Percentiles rank a stretch among this genome's conserved stretches.
phyloP scores from a whole-genome alignment of 2,888 invertebrate species.

The Apamea epomidion region DNA sequence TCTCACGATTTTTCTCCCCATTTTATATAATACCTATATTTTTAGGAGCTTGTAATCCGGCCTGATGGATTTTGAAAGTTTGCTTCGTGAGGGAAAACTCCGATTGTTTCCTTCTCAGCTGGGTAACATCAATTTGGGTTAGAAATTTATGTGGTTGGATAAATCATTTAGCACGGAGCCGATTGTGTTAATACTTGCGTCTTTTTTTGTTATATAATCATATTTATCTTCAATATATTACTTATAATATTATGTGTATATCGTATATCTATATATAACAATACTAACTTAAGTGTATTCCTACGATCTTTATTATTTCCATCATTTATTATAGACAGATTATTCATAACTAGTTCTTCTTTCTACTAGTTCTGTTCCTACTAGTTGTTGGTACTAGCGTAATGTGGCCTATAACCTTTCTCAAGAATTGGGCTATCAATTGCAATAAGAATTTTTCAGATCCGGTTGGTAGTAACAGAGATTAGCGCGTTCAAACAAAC shows the following conservation, averaged over 20 bases:
- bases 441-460: too few relatives aligned
- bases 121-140: constrained; percentile 52
- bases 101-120: constrained; percentile 58
- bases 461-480: too few relatives aligned
- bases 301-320: not conserved
- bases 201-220: not conserved
- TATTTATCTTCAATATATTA: not conserved
- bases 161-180: constrained; percentile 44
- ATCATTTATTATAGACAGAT: too few relatives aligned
- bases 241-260: not conserved
- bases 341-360: too few relatives aligned
- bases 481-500: not conserved
- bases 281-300: not conserved
- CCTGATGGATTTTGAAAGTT: constrained; percentile 63
- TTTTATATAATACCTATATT: constrained; percentile 63
- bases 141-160: constrained; percentile 44
- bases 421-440: too few relatives aligned
- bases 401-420: not conserved
- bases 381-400: too few relatives aligned
- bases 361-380: too few relatives aligned
- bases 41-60: constrained; percentile 61
- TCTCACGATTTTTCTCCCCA: constrained; percentile 62
- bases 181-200: constrained; percentile 22
- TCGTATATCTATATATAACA: not conserved
- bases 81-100: constrained; percentile 51